These are phyloP conservation scores for Cromileptes altivelis DNA, from an alignment of 2,113 vertebrate genomes.

Conservation along the genomic window DNA sequence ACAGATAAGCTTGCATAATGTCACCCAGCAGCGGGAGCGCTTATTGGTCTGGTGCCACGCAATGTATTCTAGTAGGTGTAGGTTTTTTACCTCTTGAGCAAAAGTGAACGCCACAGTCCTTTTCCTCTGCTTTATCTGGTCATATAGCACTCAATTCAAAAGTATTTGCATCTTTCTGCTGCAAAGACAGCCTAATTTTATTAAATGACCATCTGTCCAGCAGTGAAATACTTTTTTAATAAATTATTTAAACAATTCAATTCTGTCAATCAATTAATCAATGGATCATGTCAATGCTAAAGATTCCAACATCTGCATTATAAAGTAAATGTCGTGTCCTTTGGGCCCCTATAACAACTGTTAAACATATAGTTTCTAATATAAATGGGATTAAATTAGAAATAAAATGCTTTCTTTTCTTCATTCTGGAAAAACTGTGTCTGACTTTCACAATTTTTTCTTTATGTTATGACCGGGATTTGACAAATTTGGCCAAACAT, in stretches of 20 bases:
- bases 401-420: background rate
- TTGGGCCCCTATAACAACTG: background rate
- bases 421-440: background rate
- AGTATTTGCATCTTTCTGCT: too few species aligned
- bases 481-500: conserved; percentile 2
- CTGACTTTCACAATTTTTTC: background rate
- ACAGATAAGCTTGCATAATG: too few species aligned
- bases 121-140: too few species aligned
- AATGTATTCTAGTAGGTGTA: too few species aligned
- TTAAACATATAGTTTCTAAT: background rate
- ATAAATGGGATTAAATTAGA: background rate
- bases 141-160: too few species aligned
- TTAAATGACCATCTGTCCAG: too few species aligned
- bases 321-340: background rate
- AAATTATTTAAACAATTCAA: background rate
- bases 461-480: background rate
- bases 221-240: background rate
- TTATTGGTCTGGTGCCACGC: too few species aligned
- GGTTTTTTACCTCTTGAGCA: too few species aligned
- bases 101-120: too few species aligned
- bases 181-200: too few species aligned
- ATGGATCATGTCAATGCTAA: background rate
- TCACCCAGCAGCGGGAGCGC: too few species aligned
- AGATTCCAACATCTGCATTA: background rate
- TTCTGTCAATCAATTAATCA: background rate